Percentiles rank a stretch among this genome's conserved stretches.
These are phyloP conservation scores for Aradophagus sp. DNA, from an alignment of 1,140 invertebrate genomes.

Conservation along the genomic window DNA sequence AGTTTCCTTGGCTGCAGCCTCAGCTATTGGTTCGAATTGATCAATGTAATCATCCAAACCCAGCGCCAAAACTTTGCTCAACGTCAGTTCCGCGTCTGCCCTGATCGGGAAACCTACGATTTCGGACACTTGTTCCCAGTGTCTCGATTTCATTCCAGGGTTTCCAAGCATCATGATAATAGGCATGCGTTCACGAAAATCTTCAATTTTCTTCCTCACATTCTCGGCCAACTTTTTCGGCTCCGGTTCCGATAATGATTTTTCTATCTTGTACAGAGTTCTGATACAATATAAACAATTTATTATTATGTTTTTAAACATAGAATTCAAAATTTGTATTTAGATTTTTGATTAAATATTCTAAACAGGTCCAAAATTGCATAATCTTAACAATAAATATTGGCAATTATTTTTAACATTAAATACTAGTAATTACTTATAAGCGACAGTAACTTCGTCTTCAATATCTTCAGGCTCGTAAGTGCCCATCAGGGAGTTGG, in stretches of 20 bases:
- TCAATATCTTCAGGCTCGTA: slow-evolving; percentile 93
- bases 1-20: slow-evolving; percentile 95
- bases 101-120: slow-evolving; percentile 93
- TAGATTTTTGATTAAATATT: too few relatives aligned
- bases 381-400: too few relatives aligned
- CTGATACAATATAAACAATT: too few relatives aligned
- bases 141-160: slow-evolving; percentile 91
- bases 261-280: slow-evolving; percentile 91
- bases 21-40: slow-evolving; percentile 93
- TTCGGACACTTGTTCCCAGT: slow-evolving; percentile 96
- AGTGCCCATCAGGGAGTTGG: slow-evolving; percentile 85
- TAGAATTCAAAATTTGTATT: background rate
- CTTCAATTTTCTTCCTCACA: slow-evolving; percentile 86
- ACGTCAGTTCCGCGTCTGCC: slow-evolving; percentile 86
- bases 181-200: slow-evolving; percentile 91
- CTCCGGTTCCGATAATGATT: slow-evolving; percentile 83
- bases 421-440: too few relatives aligned
- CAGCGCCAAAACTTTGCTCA: slow-evolving; percentile 91
- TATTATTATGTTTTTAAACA: background rate
- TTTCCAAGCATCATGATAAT: slow-evolving; percentile 94
- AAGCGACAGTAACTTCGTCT: slow-evolving; percentile 85
- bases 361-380: too few relatives aligned
- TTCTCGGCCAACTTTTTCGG: slow-evolving; percentile 78
- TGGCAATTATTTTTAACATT: too few relatives aligned
- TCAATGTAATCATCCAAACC: slow-evolving; percentile 88